Conservation (phyloP, 1,140 invertebrate species). For the Brachystomella parvula region DNA sequence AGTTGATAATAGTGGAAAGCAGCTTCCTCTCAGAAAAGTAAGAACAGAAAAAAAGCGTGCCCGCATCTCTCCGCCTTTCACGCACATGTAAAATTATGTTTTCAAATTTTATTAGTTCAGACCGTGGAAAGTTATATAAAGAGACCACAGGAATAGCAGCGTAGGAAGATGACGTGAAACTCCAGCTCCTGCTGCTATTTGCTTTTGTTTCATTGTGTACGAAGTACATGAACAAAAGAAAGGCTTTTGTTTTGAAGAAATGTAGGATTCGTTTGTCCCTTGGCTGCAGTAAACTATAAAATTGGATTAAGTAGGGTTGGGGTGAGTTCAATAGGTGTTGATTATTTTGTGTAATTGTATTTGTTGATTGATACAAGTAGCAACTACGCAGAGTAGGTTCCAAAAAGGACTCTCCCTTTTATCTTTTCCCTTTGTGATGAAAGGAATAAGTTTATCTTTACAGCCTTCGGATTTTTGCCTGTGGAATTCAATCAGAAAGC, state of each 20-base stretch:
- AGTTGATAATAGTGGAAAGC: too few species aligned
- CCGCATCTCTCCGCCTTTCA: too few species aligned
- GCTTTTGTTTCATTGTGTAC: background rate
- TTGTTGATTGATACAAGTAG: conserved; percentile 22
- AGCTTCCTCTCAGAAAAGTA: too few species aligned
- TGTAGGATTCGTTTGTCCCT: too few species aligned
- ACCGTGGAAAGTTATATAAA: too few species aligned
- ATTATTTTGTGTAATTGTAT: conserved; percentile 37
- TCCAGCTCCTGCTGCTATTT: too few species aligned
- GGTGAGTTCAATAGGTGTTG: conserved; percentile 36
- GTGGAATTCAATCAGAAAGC: conserved; percentile 1
- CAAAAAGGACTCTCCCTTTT: background rate
- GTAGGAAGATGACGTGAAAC: too few species aligned
- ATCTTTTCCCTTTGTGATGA: background rate
- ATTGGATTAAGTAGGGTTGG: conserved; percentile 35
- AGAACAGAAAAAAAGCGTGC: too few species aligned
- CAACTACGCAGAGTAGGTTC: background rate
- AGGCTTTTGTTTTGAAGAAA: too few species aligned
- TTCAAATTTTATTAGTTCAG: too few species aligned
- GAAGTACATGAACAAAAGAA: background rate
- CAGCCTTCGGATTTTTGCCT: background rate
- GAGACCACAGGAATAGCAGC: background rate
- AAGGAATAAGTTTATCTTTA: too few species aligned
- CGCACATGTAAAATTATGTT: too few species aligned
- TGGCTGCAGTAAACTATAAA: background rate